These are phyloP conservation scores for Phycodurus eques DNA, from an alignment of 2,113 vertebrate species.

Conservation along the genomic window DNA sequence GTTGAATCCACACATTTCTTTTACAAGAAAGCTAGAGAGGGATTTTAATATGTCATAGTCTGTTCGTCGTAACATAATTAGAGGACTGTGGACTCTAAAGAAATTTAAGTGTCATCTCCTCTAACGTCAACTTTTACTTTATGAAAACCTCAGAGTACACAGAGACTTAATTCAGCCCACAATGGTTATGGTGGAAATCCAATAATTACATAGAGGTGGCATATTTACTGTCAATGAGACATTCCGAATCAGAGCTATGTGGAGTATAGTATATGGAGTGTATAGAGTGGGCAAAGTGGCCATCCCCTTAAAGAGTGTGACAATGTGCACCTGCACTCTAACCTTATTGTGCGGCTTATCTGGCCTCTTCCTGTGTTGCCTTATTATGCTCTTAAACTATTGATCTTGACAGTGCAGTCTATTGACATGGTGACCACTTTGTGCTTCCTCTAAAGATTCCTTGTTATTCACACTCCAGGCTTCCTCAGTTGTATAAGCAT, in stretches of 20 bases:
- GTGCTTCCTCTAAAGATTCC: conserved; percentile 3
- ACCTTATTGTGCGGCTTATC: neutral
- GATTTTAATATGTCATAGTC: no score
- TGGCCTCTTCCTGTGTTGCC: conserved; percentile 1
- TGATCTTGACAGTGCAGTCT: neutral
- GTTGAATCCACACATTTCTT: no score
- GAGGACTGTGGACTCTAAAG: no score
- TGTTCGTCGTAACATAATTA: neutral
- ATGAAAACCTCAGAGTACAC: neutral
- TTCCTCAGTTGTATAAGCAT: neutral
- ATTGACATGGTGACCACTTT: neutral
- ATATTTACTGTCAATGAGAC: neutral
- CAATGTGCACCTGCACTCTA: neutral
- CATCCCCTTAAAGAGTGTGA: neutral
- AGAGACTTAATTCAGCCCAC: neutral
- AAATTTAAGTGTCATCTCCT: neutral
- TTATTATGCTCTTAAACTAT: conserved; percentile 2
- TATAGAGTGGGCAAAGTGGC: neutral
- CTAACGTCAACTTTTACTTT: neutral
- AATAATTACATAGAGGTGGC: neutral
- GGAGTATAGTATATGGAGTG: neutral
- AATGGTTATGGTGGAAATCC: neutral
- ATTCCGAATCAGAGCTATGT: neutral
- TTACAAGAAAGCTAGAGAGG: neutral
- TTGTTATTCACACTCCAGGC: neutral